Conservation (phyloP, 2,797 vertebrate species). For the Etheostoma nigrum region DNA sequence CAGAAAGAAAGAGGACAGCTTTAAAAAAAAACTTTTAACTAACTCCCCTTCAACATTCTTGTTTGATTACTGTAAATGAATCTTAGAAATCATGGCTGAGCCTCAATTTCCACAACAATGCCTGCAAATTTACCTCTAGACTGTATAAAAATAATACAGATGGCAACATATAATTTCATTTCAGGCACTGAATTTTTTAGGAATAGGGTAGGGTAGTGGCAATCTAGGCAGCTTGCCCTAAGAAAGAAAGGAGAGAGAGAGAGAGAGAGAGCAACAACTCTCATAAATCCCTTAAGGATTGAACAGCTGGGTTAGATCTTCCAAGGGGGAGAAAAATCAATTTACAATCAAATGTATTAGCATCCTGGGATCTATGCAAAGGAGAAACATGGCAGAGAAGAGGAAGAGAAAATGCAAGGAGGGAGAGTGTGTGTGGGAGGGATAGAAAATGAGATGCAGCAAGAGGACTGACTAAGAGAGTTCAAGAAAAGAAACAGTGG, state of each 20-base stretch:
- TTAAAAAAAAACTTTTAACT: background rate
- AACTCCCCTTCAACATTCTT: background rate
- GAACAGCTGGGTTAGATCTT: slow-evolving; percentile 36
- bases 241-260: slow-evolving; percentile 29
- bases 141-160: slow-evolving; percentile 38
- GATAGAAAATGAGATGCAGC: slow-evolving; percentile 66
- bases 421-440: slow-evolving; percentile 59
- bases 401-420: slow-evolving; percentile 31
- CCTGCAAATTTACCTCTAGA: background rate
- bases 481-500: slow-evolving; percentile 26
- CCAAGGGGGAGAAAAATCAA: slow-evolving; percentile 25
- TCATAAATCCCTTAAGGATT: slow-evolving; percentile 36
- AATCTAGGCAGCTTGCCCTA: slow-evolving; percentile 47
- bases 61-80: slow-evolving; percentile 11
- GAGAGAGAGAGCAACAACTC: slow-evolving; percentile 16
- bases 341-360: slow-evolving; percentile 43
- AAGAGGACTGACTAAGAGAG: slow-evolving; percentile 50
- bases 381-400: slow-evolving; percentile 31
- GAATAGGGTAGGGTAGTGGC: slow-evolving; percentile 40
- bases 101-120: slow-evolving; percentile 14
- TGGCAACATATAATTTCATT: slow-evolving; percentile 54
- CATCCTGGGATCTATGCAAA: slow-evolving; percentile 47
- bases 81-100: background rate
- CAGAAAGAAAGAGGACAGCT: background rate
- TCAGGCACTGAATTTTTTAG: slow-evolving; percentile 47